Evolutionary conservation across 37 sponge, comb jelly and placozoan species (phyloP).

Genomic region (Halichondria panicea): DNA sequence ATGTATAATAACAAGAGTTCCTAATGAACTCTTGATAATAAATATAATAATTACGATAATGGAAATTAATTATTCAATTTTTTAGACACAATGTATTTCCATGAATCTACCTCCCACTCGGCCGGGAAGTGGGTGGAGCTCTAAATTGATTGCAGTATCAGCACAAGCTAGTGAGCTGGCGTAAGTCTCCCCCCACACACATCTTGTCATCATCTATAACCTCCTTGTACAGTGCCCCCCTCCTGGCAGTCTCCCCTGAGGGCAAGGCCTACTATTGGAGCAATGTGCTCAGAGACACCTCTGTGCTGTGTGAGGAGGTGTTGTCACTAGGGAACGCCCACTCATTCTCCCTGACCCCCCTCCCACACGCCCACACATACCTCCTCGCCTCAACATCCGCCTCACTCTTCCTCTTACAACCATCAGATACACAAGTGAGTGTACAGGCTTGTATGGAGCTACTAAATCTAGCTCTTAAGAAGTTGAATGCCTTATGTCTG

Average conservation of each 20-base stretch:
- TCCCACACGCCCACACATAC: conserved; percentile 1
- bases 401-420: conserved; percentile 6
- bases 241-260: conserved; percentile 44
- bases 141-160: conserved; percentile 38
- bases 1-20: no score
- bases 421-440: neutral
- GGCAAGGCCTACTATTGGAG: conserved; percentile 51
- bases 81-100: conserved; percentile 30
- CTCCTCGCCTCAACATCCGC: conserved; percentile 17
- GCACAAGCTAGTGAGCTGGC: neutral
- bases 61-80: neutral
- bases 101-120: conserved; percentile 27
- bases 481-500: neutral
- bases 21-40: no score
- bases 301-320: conserved; percentile 11
- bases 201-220: neutral
- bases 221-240: conserved; percentile 2
- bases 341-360: neutral
- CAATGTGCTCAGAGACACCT: conserved; percentile 12
- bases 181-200: neutral
- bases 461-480: neutral
- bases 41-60: neutral
- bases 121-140: conserved; percentile 27
- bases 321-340: no score
- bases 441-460: neutral